Evolutionary conservation across 2,113 vertebrate species (phyloP), one percentile per base, ranked within the genome.

Genomic region (Beaufortia kweichowensis): DNA sequence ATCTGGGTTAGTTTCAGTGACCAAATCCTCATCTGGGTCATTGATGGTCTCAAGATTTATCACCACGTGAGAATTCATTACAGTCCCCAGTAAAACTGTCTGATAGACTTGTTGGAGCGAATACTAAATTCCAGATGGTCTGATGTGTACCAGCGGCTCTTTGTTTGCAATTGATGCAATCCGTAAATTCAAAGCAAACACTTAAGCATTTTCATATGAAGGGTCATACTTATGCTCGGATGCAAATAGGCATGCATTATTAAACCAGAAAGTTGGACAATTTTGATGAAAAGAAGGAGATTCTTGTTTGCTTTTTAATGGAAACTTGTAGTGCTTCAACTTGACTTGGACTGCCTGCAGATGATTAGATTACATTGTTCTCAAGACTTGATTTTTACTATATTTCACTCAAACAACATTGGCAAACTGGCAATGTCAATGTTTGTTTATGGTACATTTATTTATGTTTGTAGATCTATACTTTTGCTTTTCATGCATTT

Each of bases 1-100:
- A 69, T 69, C 48, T 55, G 55, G 69, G 33, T 21, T 28, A 19
- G 55, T 57, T 57, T 72, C 69, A 43, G 55, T 57, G n/a, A 43
- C 35, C 14, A 28, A 43, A 59, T 43, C 15, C 33, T 72, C 69
- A 72, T 72, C 55, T 72, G 69, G 14, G 56, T 59, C 23, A 39
- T 21, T 53, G 6, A 53, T 53, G 48, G 48, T 53, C 48, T 53
- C 6, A 8, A 21, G 35, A 39, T 39, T 39, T 39, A 39, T 39
- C 3, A 11, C 24, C 55, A 59, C 8, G 9, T 55, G 53, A 17
- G 12, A 24, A 50, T 14, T 55, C 29, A 23, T 3, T 68, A 31
- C 43, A 68, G 48, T 55, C 29, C 14, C 7, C 12, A 12, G 31
- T 70, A 6, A 69, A 41, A 9, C 10, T 43, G 69, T 59, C 53